A percentile compares a stretch with the other conserved stretches of the same genome.
phyloP scores from a whole-genome alignment of 1,140 invertebrate species.

The Capitella teleta region DNA sequence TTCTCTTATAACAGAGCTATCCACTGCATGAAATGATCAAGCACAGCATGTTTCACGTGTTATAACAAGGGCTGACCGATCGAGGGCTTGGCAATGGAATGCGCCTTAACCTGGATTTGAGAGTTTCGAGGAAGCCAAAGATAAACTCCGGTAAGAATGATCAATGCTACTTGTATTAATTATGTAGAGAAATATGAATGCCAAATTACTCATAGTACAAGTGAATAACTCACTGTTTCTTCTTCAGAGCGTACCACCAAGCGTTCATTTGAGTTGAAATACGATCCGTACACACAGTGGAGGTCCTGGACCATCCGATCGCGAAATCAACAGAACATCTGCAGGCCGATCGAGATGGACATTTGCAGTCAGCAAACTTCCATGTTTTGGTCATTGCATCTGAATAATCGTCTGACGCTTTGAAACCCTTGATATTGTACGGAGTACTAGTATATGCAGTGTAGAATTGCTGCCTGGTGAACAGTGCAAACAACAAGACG shows the following conservation, averaged over 20 bases:
- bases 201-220: not conserved
- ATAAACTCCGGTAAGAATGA: slow-evolving; percentile 94
- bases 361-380: slow-evolving; percentile 65
- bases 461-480: too few species aligned
- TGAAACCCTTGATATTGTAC: too few species aligned
- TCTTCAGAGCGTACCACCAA: slow-evolving; percentile 82
- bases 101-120: slow-evolving; percentile 96
- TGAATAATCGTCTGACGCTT: too few species aligned
- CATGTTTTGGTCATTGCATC: too few species aligned
- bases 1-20: too few species aligned
- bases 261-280: slow-evolving; percentile 83
- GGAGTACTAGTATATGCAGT: too few species aligned
- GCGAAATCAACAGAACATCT: slow-evolving; percentile 89
- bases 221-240: not conserved
- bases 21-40: too few species aligned
- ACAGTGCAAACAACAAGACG: too few species aligned
- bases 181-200: too few species aligned
- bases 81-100: slow-evolving; percentile 72
- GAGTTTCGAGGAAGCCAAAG: slow-evolving; percentile 95
- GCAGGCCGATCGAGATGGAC: slow-evolving; percentile 82
- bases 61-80: slow-evolving; percentile 45
- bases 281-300: slow-evolving; percentile 95
- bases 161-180: too few species aligned
- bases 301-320: slow-evolving; percentile 87
- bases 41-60: not conserved